Base-by-base conservation (phyloP, 1,140 invertebrate species). In the Euura lappo region DNA sequence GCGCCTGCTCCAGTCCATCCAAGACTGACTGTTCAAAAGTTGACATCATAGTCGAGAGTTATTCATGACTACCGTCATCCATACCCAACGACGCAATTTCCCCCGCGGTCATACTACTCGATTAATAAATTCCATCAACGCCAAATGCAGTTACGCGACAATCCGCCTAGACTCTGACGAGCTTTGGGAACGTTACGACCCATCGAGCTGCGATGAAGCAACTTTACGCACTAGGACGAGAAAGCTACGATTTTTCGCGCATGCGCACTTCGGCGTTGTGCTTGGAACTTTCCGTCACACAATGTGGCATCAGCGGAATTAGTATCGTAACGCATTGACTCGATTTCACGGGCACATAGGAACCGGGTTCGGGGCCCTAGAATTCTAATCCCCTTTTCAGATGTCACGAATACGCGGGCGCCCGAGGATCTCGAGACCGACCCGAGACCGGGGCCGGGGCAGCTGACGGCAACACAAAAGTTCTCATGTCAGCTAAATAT, bases 81-180 rank as follows among this genome's bases (percentile, higher is more conserved):
- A 28, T 28, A 28, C 28, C 28, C 28, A 28, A 28, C 28, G 1
- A 28, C 28, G 28, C 28, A 68, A 68, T 68, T n/a, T 28, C 7
- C 66, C 66, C 28, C 28, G 28, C 28, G 66, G 28, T 79, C 81
- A 80, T 71, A 28, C 28, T 28, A 28, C 28, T 67, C 78, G 83
- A 83, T 86, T 86, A 84, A 85, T 81, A 78, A 79, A 85, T 85
- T 86, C 83, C 80, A 85, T 85, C 85, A 85, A 79, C 72, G 64
- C 28, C 28, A 28, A 28, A 28, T 28, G 28, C 28, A 28, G 28
- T 28, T 69, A 72, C 69, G 77, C 78, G 76, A 78, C 83, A 83
- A 28, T 28, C 28, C 28, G 72, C 65, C n/a, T 70, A 68, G 78
- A 81, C 77, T 80, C 79, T 77, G 79, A 84, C 79, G 81, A 79